Conservation (phyloP, 1,140 invertebrate species). For the Thalassaphorura encarpata region DNA sequence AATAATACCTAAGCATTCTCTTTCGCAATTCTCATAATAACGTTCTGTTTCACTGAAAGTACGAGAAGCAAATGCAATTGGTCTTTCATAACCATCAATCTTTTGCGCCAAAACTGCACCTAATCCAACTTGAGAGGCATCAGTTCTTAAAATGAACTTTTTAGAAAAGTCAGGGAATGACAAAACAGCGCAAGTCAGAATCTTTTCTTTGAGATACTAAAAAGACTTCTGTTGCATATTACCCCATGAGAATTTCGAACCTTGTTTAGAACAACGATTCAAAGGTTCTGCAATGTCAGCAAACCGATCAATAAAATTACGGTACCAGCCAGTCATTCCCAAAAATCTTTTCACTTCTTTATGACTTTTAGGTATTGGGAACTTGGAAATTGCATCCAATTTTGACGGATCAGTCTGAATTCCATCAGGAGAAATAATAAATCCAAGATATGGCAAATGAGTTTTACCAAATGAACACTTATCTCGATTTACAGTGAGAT, state of each 20-base stretch:
- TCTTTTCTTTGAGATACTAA: not conserved
- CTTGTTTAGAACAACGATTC: conserved; percentile 5
- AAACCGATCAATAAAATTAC: conserved; percentile 21
- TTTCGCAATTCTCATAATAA: conserved; percentile 40
- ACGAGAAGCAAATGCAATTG: conserved; percentile 40
- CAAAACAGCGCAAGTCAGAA: not conserved
- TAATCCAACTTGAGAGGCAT: not conserved
- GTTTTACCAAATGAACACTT: conserved; percentile 39
- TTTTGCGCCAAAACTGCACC: not conserved
- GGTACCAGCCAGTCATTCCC: conserved; percentile 30
- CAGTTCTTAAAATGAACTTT: not conserved
- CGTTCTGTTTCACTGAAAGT: conserved; percentile 37
- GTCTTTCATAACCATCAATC: conserved; percentile 22
- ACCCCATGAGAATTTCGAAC: not conserved
- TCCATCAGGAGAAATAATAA: conserved; percentile 33
- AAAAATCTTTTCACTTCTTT: conserved; percentile 32
- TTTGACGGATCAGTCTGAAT: conserved; percentile 35
- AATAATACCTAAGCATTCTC: conserved; percentile 44
- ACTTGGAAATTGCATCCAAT: conserved; percentile 31
- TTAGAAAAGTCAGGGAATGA: not conserved
- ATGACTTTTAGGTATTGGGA: conserved; percentile 21
- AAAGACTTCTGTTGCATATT: conserved; percentile 19
- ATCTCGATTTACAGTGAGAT: conserved; percentile 40
- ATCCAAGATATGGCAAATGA: conserved; percentile 36
- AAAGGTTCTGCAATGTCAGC: conserved; percentile 20